A percentile compares a stretch with the other conserved stretches of the same genome.
These are phyloP conservation scores for Tapera naevia DNA, from an alignment of 2,797 vertebrate species.

Conservation along the genomic window DNA sequence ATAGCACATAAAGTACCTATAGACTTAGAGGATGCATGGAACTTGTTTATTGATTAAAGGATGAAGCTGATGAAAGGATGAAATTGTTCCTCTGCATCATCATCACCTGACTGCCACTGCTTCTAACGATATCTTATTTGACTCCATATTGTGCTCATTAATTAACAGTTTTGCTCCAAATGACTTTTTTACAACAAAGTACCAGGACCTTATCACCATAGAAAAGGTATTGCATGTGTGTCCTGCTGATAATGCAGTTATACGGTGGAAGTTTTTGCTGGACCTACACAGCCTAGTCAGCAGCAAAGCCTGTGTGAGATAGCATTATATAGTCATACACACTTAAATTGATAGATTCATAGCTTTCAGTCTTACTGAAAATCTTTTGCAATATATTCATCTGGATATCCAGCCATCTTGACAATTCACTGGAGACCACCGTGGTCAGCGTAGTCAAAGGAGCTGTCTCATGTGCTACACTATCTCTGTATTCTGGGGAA, in stretches of 20 bases:
- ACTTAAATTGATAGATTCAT: not conserved
- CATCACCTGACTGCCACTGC: not conserved
- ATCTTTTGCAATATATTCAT: not conserved
- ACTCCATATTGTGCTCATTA: not conserved
- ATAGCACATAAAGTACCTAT: too few relatives aligned
- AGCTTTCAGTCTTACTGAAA: constrained; percentile 2
- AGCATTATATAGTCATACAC: not conserved
- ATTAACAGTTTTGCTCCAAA: not conserved
- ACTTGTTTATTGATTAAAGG: not conserved
- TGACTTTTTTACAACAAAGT: not conserved
- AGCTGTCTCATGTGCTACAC: not conserved
- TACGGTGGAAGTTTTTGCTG: not conserved
- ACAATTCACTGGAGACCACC: not conserved
- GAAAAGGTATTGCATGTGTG: not conserved
- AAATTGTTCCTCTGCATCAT: not conserved
- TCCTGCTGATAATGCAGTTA: not conserved
- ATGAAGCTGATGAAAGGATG: not conserved
- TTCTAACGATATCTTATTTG: not conserved
- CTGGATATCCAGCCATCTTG: not conserved
- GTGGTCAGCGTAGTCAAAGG: not conserved
- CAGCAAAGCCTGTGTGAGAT: not conserved
- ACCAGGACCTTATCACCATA: not conserved
- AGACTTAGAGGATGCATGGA: not conserved
- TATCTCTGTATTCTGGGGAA: not conserved
- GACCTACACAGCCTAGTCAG: not conserved